These are phyloP conservation scores for Apolygus lucorum DNA, from an alignment of 1,140 invertebrate species.

Conservation along the genomic window DNA sequence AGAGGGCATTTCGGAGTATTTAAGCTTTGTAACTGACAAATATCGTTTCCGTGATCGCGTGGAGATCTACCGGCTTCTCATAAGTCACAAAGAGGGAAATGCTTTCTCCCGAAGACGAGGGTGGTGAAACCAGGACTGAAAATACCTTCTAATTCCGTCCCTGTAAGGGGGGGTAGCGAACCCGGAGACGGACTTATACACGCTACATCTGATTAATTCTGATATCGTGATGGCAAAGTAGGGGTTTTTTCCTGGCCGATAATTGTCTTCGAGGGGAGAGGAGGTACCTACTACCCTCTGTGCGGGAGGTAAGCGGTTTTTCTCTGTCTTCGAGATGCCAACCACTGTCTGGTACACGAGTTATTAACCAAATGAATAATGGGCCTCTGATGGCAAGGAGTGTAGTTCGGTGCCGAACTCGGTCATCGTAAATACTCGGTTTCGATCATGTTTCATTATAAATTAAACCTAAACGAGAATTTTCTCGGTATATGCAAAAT, in stretches of 20 bases:
- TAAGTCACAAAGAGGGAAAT: background rate
- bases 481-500: no score
- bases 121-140: background rate
- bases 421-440: no score
- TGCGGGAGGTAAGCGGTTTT: no score
- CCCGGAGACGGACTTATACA: background rate
- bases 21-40: conserved; percentile 15
- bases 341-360: conserved; percentile 3
- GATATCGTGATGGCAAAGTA: conserved; percentile 3
- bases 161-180: no score
- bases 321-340: no score
- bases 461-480: no score
- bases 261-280: background rate
- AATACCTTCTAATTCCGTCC: conserved; percentile 11
- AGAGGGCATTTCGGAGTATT: background rate
- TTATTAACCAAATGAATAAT: conserved; percentile 12
- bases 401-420: background rate
- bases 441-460: no score
- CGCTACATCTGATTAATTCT: conserved; percentile 16
- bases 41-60: conserved; percentile 15
- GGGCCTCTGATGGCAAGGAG: background rate
- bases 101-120: background rate
- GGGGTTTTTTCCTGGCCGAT: background rate
- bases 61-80: background rate
- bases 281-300: no score